A percentile compares a stretch with the other conserved stretches of the same genome.
phyloP scores from a whole-genome alignment of 2,113 vertebrate species.

The Trinectes maculatus region DNA sequence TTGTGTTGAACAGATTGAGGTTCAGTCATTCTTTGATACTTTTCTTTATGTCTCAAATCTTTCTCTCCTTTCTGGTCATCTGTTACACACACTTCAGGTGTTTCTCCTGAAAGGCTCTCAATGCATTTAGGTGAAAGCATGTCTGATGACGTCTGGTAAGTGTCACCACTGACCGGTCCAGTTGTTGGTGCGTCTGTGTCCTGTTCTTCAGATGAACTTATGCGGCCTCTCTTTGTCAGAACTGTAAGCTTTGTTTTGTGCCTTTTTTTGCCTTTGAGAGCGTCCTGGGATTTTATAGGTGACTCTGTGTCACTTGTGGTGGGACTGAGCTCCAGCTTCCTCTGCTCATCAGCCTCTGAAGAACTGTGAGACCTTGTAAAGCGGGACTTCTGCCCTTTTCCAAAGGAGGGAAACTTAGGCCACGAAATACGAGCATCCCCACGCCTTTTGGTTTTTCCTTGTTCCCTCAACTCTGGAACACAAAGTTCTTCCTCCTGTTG shows the following conservation, averaged over 20 bases:
- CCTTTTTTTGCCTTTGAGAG: constrained; percentile 79
- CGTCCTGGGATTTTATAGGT: constrained; percentile 79
- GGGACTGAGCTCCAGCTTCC: constrained; percentile 83
- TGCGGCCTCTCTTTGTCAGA: constrained; percentile 69
- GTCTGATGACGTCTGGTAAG: constrained; percentile 51
- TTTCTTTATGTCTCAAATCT: constrained; percentile 45
- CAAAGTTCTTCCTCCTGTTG: constrained; percentile 73
- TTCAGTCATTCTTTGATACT: constrained; percentile 41
- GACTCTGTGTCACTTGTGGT: constrained; percentile 84
- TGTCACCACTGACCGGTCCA: constrained; percentile 52
- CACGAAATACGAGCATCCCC: constrained; percentile 82
- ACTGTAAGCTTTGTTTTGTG: constrained; percentile 74
- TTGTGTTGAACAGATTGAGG: constrained; percentile 60
- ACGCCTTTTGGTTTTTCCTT: constrained; percentile 75
- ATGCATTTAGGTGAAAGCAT: constrained; percentile 59
- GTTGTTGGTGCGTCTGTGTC: constrained; percentile 58
- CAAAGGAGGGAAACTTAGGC: constrained; percentile 84
- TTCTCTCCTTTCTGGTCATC: constrained; percentile 40
- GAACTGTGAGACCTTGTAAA: constrained; percentile 84
- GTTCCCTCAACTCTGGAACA: constrained; percentile 70
- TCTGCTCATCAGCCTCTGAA: constrained; percentile 84
- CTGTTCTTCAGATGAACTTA: constrained; percentile 81
- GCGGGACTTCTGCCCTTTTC: constrained; percentile 75
- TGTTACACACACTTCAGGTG: constrained; percentile 36
- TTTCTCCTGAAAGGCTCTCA: constrained; percentile 56